Evolutionary conservation across 2,113 vertebrate species (phyloP), one percentile per base, ranked within the genome.

Genomic region (Anseranas semipalmata): DNA sequence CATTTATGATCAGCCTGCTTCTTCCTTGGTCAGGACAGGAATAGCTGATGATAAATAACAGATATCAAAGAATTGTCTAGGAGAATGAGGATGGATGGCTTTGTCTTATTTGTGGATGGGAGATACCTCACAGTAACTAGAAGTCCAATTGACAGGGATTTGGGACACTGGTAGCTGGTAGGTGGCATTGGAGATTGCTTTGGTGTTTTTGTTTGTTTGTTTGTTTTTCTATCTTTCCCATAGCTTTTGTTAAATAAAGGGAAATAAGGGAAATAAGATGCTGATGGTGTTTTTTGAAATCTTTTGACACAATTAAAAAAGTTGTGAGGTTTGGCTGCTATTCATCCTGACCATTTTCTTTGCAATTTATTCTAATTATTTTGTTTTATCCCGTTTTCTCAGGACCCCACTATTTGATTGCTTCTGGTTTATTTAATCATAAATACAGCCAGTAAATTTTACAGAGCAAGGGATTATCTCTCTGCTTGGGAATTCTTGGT

Each of bases 311-410:
- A 65, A 85, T 9, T 5, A 80, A 30, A 41, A 60, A 52, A 35
- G 9, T 39, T 67, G 3, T 0, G 7, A n/a, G 12, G 1, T 70
- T 39, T 18, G 8, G 2, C 2, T 62, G 12, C 3, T 13, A 3
- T 19, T 35, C 35, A 46, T 15, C 15, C 7, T 71, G 33, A 59
- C 1, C 2, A 11, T 70, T 84, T 77, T 74, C 21, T 55, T 33
- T 68, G 16, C 9, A n/a, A 10, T n/a, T 89, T 79, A 72, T 15
- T 71, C 6, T 15, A 13, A 82, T 12, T 37, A 33, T 0, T 45
- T 75, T 20, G 4, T 68, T 85, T 91, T 21, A 22, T 53, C 7
- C 33, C 84, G 11, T 39, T 83, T 93, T 79, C 16, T 10, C 28
- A 75, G 21, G 53, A 45, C 1, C 4, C 8, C 17, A 8, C 15